Evolutionary conservation across 2,113 vertebrate species (phyloP), one percentile per base, ranked within the genome.

Genomic region (Brachyhypopomus occidentalis): DNA sequence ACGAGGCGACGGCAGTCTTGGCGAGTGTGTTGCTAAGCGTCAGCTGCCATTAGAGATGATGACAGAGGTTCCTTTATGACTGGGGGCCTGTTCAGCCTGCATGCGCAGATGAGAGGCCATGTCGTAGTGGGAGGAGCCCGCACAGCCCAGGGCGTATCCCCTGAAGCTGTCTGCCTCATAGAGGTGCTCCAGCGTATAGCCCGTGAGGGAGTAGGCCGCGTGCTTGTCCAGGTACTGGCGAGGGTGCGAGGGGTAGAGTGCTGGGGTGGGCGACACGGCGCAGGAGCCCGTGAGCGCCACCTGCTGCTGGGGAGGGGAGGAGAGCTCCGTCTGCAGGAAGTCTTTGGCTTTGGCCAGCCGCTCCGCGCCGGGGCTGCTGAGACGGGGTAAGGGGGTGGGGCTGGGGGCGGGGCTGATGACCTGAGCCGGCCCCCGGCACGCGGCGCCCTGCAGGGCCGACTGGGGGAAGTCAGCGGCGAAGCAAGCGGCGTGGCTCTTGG

Each of bases 21-120:
- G 75, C 3, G 14, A 38, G 48, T 78, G 75, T 34, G 55, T 67
- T 9, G 79, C 72, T 36, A 20, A 91, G 88, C 88, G 90, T 96
- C 97, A 99, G 94, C 97, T 98, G 87, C 97, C 95, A 56, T 98
- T 98, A 85, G 95, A 97, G 92, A 99, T 98, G 91, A 99, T 98
- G 89, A 98, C 97, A 1, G 97, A 97, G 81, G 96, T 96, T 89
- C 95, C 96, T 90, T 98, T 98, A 90, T 98, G 97, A 92, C 94
- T 95, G 67, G 95, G 92, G 45, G 93, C 89, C 80, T 96, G 94
- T 80, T 98, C 97, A 79, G 95, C 90, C 70, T 96, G 96, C 91
- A 97, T 95, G 89, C 94, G 94, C 86, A 98, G 93, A 89, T 98
- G 96, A 84, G 98, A 95, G 77, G 96, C 94, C 89, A 98, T 93